Conservation (phyloP, 2,888 invertebrate species). For the Quadroppia sp. region DNA sequence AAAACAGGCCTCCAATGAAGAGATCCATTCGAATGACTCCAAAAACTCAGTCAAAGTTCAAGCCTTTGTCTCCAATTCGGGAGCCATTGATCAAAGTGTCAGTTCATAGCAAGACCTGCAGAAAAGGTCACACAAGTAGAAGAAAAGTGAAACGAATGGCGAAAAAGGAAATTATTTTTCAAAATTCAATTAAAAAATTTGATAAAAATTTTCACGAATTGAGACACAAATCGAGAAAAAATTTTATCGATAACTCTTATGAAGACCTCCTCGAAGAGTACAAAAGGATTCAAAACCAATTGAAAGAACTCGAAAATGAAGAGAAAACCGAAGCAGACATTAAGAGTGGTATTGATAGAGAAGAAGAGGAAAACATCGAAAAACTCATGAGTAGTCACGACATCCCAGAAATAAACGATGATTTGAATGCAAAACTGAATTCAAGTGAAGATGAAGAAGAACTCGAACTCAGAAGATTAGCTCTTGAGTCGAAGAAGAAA, state of each 20-base stretch:
- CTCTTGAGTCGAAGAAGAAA: conserved; percentile 1
- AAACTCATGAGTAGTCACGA: neutral
- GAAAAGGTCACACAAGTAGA: conserved; percentile 13
- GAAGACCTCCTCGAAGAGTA: conserved; percentile 29
- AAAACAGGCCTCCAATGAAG: neutral
- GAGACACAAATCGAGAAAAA: neutral
- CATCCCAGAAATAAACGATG: neutral
- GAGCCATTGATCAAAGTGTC: neutral
- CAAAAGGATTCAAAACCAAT: conserved; percentile 7
- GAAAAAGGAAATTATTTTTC: neutral
- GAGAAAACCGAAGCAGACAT: neutral
- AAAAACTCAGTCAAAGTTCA: neutral
- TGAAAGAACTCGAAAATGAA: conserved; percentile 3
- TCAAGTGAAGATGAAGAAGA: conserved; percentile 9
- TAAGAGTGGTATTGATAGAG: neutral
- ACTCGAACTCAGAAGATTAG: conserved; percentile 23
- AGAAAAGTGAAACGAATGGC: conserved; percentile 10
- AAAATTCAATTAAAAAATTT: neutral
- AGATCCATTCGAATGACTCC: conserved; percentile 2
- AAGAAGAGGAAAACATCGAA: conserved; percentile 11
- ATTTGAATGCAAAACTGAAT: neutral
- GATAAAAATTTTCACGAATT: no score
- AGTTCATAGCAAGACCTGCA: neutral
- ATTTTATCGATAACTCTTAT: conserved; percentile 9
- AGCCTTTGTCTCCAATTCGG: neutral